These are phyloP conservation scores for Emys orbicularis DNA, from an alignment of 2,797 vertebrate species.

Conservation along the genomic window DNA sequence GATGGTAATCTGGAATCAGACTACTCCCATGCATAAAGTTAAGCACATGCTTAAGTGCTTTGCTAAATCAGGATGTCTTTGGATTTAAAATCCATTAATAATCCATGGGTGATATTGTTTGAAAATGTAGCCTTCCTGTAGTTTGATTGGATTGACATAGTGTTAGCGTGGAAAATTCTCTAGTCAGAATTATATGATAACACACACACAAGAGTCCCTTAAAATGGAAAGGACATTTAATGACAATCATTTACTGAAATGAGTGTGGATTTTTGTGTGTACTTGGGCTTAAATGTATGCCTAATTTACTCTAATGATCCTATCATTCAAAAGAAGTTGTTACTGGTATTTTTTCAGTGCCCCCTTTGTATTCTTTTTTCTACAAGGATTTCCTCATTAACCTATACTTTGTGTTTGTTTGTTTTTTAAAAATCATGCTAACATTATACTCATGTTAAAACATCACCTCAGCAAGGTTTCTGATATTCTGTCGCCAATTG, in stretches of 20 bases:
- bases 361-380: background rate
- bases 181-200: background rate
- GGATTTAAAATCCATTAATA: background rate
- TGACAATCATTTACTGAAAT: background rate
- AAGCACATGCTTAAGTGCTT: background rate
- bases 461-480: background rate
- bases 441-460: background rate
- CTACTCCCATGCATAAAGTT: slow-evolving; percentile 26
- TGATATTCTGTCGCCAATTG: background rate
- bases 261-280: background rate
- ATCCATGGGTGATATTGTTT: background rate
- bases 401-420: background rate
- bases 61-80: background rate
- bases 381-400: background rate
- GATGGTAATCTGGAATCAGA: slow-evolving; percentile 5
- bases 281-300: rapidly evolving
- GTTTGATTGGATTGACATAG: background rate
- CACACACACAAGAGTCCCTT: rapidly evolving
- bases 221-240: background rate
- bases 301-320: background rate
- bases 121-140: background rate
- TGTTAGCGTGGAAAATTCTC: background rate
- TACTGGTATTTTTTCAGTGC: background rate
- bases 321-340: background rate
- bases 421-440: background rate